Evolutionary conservation across 2,113 vertebrate species (phyloP), one percentile per base, ranked within the genome.

Genomic region (Oophaga pumilio): DNA sequence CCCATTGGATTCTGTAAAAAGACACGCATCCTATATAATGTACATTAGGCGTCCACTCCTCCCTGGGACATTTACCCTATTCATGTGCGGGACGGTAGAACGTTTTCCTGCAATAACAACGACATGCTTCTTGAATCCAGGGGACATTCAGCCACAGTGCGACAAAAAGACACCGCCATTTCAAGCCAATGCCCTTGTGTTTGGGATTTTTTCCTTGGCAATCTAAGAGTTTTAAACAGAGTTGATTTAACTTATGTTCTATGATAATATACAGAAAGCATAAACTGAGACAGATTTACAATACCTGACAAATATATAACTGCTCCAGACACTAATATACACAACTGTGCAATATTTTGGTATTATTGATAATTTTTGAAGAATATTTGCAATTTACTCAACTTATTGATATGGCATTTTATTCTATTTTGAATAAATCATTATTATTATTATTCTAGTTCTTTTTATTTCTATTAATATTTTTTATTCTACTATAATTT

Each of bases 61-160:
- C 50, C 59, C 64, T 18, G 28, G 68, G 60, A 86, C 76, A 80
- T 56, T 59, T 60, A 52, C 22, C 60, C 64, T 26, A 79, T 87
- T 81, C 77, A 87, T 82, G 78, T 78, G 77, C 78, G 66, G 22
- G 49, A 56, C 66, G 71, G 85, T 77, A 87, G 86, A 87, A 87
- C 86, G 11, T 81, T 53, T 85, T 74, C 69, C 68, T 85, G 80
- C 60, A 82, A 68, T 82, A 82, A 82, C 62, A 82, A 82, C 60
- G 80, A 28, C 62, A 82, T 68, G 80, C 80, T 82, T 66, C 60
- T 66, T 82, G 62, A 82, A 68, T 82, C 80, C 68, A 49, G 20
- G 43, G 80, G 49, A 82, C 12, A 68, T n/a, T 64, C 43, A 82
- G 20, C 62, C 43, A 82, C 20, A 5, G 60, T 52, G 60, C 17